Base-by-base conservation (phyloP, 2,797 vertebrate genomes). In the Dermochelys coriacea region DNA sequence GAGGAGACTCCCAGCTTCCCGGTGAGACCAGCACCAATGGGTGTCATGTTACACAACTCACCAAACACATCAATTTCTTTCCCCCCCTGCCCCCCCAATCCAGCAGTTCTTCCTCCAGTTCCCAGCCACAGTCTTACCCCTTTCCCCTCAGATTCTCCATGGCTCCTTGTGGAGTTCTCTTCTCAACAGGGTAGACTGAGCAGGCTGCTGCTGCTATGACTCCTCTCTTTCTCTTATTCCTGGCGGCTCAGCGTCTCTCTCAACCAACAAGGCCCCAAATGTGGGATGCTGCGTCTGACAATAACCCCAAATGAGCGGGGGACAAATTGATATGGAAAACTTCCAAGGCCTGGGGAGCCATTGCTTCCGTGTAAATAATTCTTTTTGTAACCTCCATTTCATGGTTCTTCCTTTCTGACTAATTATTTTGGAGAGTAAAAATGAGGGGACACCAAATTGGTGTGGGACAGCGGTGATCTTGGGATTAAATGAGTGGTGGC, bases 241-340 rank as follows among this genome's bases (percentile, higher is more conserved):
- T 27, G 47, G 4, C 5, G 31, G 11, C 21, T 89, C 80, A 47
- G 19, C 57, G 84, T 0, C 0, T 4, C 1, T n/a, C 16, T 90
- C 52, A 80, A 31, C 10, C 49, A 77, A 59, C n/a, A 8, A 41
- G 14, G n/a, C 12, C n/a, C 16, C 0, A 10, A 8, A 55, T 78
- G 3, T 16, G 19, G 25, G 18, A 45, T 37, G 10, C 64, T 37
- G 8, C 9, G 14, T 15, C 37, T n/a, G 21, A 85, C 77, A 91
- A 94, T 77, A 41, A 84, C 1, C 5, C 82, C 47, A 19, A 8
- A 64, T 55, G 57, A 90, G 37, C 1, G 4, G 18, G 2, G 10
- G 29, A 84, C 18, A 61, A 61, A 51, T 6, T 81, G 89, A 90
- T 27, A 79, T 1, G 71, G 19, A 80, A 88, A 91, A 84, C 4